Conservation (phyloP, 2,797 vertebrate species). For the Melanotaenia trifasciata region DNA sequence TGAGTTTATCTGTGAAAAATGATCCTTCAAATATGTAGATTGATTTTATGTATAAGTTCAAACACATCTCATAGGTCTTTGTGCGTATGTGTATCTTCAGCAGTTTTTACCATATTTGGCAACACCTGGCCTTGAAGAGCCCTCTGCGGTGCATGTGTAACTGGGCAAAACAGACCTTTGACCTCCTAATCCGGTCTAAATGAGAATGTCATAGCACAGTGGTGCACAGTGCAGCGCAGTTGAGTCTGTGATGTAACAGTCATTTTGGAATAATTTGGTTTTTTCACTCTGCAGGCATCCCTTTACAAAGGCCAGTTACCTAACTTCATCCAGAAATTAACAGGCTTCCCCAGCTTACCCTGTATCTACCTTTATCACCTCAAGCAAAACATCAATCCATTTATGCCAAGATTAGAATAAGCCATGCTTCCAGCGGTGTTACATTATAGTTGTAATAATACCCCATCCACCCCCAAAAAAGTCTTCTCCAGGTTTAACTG, state of each 20-base stretch:
- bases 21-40: constrained; percentile 22
- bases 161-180: constrained; percentile 66
- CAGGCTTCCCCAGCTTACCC: constrained; percentile 35
- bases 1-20: constrained; percentile 41
- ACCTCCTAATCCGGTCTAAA: constrained; percentile 76
- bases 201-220: constrained; percentile 57
- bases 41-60: constrained; percentile 27
- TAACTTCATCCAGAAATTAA: constrained; percentile 63
- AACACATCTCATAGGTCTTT: constrained; percentile 31
- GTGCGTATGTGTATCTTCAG: constrained; percentile 16
- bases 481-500: background rate
- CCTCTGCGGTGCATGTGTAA: constrained; percentile 45
- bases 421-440: constrained; percentile 19
- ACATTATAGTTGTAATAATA: constrained; percentile 13
- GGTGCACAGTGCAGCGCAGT: constrained; percentile 13
- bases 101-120: constrained; percentile 79
- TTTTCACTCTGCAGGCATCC: constrained; percentile 63
- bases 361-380: constrained; percentile 40
- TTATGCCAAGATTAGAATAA: constrained; percentile 50
- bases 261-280: constrained; percentile 66
- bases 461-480: constrained; percentile 2
- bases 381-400: constrained; percentile 39
- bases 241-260: constrained; percentile 67
- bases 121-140: constrained; percentile 52
- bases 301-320: constrained; percentile 66